Base-by-base conservation (phyloP, 2,113 vertebrate genomes). In the Aegypius monachus region DNA sequence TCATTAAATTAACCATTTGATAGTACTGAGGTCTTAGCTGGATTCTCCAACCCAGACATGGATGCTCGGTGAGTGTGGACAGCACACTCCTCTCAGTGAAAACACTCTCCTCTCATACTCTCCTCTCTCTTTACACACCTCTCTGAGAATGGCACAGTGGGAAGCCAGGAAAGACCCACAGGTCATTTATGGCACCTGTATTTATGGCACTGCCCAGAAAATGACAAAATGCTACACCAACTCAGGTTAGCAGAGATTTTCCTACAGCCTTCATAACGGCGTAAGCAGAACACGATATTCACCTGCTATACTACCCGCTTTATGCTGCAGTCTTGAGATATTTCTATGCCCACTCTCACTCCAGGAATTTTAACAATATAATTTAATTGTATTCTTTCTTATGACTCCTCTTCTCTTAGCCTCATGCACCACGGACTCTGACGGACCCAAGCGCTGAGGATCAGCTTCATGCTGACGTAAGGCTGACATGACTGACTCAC, bases 401-500 rank as follows among this genome's bases (percentile, higher is more conserved):
- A 32, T 11, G 25, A 42, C 26, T 86, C 45, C 61, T 85, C 13
- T 71, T 90, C 48, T 53, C 63, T 67, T 34, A 81, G 38, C n/a
- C 18, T 45, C 0, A 0, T 59, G n/a, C 14, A 52, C 42, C 4
- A 1, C 0, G 0, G n/a, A 74, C 38, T 91, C 66, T 26, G 61
- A 85, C 0, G 12, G n/a, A 73, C 11, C 11, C 10, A 47, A 59
- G 52, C 11, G 2, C 21, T 27, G 29, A 88, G 34, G 26, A 66
- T 43, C 55, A 93, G 80, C 56, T 75, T 86, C 8, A 3, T 7
- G 36, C 47, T 81, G 72, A 58, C 13, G 0, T 23, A 65, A 86
- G 18, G 29, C 68, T 88, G 63, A 83, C 50, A 56, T 0, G 0
- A 26, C n/a, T 45, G 32, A 80, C 40, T 43, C 45, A n/a, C 19